These are phyloP conservation scores for Silurus aristotelis DNA, from an alignment of 2,797 vertebrate species.

Conservation along the genomic window DNA sequence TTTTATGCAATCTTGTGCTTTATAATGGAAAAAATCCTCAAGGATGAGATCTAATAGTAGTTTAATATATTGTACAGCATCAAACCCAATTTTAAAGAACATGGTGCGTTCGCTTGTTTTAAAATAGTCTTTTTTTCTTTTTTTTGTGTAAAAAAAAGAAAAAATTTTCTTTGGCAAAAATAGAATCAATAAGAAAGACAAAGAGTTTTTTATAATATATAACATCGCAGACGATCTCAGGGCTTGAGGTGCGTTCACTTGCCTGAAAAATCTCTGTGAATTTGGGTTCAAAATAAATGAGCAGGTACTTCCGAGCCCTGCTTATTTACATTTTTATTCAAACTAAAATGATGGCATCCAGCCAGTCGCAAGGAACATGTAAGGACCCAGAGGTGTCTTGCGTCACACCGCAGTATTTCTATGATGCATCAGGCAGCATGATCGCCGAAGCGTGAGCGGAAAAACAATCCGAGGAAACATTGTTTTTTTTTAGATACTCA, in stretches of 20 bases:
- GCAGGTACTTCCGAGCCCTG: not conserved
- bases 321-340: not conserved
- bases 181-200: not conserved
- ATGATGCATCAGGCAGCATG: conserved; percentile 18
- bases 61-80: no score
- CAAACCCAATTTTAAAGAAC: no score
- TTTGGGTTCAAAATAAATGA: not conserved
- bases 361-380: not conserved
- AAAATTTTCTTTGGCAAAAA: not conserved
- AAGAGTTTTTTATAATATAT: not conserved
- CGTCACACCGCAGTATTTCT: conserved; percentile 1
- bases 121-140: no score
- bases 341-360: conserved; percentile 1
- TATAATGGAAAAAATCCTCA: no score
- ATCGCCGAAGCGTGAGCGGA: not conserved
- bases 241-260: not conserved
- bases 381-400: conserved; percentile 22
- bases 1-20: no score
- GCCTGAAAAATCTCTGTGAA: not conserved
- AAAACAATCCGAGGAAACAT: conserved; percentile 25
- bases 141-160: no score
- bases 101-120: no score
- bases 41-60: no score
- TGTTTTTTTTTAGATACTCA: conserved; percentile 27
- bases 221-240: not conserved